A percentile compares a stretch with the other conserved stretches of the same genome.
phyloP scores from a whole-genome alignment of 2,888 invertebrate species.

The Eutolmus rufibarbis region DNA sequence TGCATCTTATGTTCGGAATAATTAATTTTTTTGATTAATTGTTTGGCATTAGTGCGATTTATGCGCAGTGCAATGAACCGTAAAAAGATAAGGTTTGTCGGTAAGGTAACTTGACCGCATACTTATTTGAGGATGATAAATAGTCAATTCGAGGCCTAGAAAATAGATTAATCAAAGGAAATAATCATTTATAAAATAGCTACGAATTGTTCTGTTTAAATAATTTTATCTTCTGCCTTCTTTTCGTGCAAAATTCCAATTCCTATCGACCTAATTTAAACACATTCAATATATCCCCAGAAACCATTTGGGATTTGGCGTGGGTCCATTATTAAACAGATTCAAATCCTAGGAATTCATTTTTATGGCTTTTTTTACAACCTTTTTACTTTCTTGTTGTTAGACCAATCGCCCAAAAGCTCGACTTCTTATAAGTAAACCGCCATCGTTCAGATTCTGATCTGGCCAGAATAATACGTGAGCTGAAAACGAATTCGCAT shows the following conservation, averaged over 20 bases:
- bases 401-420: not conserved
- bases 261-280: not conserved
- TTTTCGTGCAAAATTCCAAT: not conserved
- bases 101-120: not conserved
- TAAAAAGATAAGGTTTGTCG: not conserved
- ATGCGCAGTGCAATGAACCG: not conserved
- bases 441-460: not conserved
- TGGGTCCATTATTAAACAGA: not conserved
- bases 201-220: not conserved
- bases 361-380: not conserved
- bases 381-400: not conserved
- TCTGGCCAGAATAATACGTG: not conserved
- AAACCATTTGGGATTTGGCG: not conserved
- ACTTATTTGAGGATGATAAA: not conserved
- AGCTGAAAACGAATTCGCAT: not conserved
- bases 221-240: not conserved
- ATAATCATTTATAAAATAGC: not conserved
- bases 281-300: not conserved
- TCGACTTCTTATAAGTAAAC: not conserved
- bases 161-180: not conserved
- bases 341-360: not conserved
- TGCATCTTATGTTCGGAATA: not conserved
- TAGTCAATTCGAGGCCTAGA: not conserved
- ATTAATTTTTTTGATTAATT: not conserved
- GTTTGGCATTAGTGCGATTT: not conserved